Percentiles rank a stretch among this genome's conserved stretches.
Conservation (phyloP, 2,888 invertebrate species). For the Drosophila infuscata region DNA sequence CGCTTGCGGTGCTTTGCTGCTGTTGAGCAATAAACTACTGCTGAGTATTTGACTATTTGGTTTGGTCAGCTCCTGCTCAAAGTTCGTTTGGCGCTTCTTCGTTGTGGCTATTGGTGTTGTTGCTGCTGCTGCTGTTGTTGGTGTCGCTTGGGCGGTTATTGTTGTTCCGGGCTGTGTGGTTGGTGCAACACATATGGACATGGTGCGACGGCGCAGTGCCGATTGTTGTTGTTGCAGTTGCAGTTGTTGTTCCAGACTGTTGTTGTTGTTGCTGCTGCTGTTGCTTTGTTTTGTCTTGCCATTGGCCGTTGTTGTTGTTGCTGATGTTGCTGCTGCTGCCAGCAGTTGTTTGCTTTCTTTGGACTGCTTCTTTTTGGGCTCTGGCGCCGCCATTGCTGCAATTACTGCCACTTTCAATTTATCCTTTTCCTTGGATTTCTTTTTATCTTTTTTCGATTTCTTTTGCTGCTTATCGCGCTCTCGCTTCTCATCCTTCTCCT, state of each 20-base stretch:
- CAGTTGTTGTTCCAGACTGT: conserved; percentile 16
- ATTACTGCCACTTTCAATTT: conserved; percentile 50
- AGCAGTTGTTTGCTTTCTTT: conserved; percentile 31
- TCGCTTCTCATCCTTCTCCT: conserved; percentile 64
- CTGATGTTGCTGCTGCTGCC: conserved; percentile 26
- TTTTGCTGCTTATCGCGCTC: conserved; percentile 63
- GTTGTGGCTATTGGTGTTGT: conserved; percentile 37
- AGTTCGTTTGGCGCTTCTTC: conserved; percentile 85
- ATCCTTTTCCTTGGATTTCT: conserved; percentile 68
- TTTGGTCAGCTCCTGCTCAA: conserved; percentile 83
- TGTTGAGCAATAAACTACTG: conserved; percentile 68
- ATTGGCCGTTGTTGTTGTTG: conserved; percentile 44
- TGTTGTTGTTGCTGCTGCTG: conserved; percentile 4
- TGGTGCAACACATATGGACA: conserved; percentile 67
- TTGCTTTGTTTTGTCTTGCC: conserved; percentile 64
- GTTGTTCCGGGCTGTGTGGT: conserved; percentile 19
- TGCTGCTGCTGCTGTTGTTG: conserved; percentile 33
- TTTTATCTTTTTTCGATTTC: conserved; percentile 69
- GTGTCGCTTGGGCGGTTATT: conserved; percentile 29
- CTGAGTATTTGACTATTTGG: conserved; percentile 72
- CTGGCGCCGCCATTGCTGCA: conserved; percentile 17
- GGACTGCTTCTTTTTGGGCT: conserved; percentile 45
- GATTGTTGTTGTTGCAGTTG: conserved; percentile 46
- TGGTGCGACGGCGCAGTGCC: conserved; percentile 68
- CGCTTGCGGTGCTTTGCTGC: conserved; percentile 46